Base-by-base conservation (phyloP, 2,888 invertebrate genomes). In the Ormyrus nitidulus region DNA sequence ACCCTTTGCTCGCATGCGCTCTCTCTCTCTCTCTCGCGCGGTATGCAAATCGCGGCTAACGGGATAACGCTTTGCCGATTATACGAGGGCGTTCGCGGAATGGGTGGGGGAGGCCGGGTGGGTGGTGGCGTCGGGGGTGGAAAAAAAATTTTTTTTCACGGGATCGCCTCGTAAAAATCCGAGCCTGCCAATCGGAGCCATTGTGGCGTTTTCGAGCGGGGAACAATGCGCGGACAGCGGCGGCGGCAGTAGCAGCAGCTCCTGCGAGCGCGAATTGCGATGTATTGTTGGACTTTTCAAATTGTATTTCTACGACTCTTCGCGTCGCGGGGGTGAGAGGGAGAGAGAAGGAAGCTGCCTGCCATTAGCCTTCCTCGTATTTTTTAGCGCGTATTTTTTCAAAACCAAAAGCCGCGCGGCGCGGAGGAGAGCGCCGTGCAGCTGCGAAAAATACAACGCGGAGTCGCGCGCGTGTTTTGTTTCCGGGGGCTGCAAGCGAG, bases 41-140 rank as follows among this genome's bases (percentile, higher is more conserved):
- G 86, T 87, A 89, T 89, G 89, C 88, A 88, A 89, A 89, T 89
- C 86, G 84, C 82, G 79, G 81, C 82, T 84, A 83, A 85, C 85
- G 86, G 86, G 85, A 86, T 86, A 85, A 88, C 87, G 87, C 88
- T 87, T 85, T 85, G 86, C 86, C 87, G 89, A 89, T 89, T 89
- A 89, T 88, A 88, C 85, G 84, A 81, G 83, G 80, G 76, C 68
- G 53, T 54, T 13, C 68, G 58, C 54, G 13, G 51, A 53, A 71
- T 10, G 75, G 56, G 0, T 9, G 48, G 48, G 65, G 11, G 49
- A n/a, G 70, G 56, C 13, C n/a, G 34, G 64, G 7, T 19, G 53
- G 65, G 46, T 13, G 5, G 70, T 80, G 83, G 64, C 76, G 71
- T 81, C 73, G 82, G 69, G 73, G 68, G 75, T 62, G 73, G 85